These are phyloP conservation scores for Lycocorax pyrrhopterus DNA, from an alignment of 2,113 vertebrate species.

Conservation along the genomic window DNA sequence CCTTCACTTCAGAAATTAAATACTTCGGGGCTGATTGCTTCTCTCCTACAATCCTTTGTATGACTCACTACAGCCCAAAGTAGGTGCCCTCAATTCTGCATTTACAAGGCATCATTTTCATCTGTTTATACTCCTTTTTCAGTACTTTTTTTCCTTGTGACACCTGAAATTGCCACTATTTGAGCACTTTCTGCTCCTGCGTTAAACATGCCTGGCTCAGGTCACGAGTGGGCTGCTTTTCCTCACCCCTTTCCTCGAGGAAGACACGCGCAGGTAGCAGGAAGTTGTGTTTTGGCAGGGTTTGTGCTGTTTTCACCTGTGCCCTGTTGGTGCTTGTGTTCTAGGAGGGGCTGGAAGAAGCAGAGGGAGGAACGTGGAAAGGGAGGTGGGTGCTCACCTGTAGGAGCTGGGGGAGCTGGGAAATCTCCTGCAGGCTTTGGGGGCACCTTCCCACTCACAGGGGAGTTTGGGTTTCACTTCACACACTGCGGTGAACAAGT, in stretches of 20 bases:
- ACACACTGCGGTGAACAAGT: accelerated
- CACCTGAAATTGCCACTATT: not conserved
- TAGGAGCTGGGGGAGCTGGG: not conserved
- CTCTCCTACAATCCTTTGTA: not conserved
- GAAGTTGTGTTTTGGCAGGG: not conserved
- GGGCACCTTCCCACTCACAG: not conserved
- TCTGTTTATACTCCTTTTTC: not conserved
- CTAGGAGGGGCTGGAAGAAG: not conserved
- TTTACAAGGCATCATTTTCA: not conserved
- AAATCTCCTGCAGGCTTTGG: not conserved
- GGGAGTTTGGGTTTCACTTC: not conserved
- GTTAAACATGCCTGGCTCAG: not conserved
- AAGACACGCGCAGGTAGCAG: not conserved
- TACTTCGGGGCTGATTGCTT: not conserved
- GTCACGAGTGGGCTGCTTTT: not conserved
- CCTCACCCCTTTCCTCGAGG: not conserved
- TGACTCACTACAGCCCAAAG: conserved; percentile 11
- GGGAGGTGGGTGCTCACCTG: not conserved
- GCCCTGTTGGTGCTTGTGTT: too few species aligned
- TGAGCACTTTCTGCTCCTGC: not conserved
- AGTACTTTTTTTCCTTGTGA: not conserved
- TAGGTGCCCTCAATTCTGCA: not conserved
- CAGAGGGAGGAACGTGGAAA: not conserved
- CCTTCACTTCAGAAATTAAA: not conserved
- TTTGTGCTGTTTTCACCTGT: not conserved